A percentile compares a stretch with the other conserved stretches of the same genome.
Conservation (phyloP, 2,888 invertebrate genomes). For the Oxystoma pomonae region DNA sequence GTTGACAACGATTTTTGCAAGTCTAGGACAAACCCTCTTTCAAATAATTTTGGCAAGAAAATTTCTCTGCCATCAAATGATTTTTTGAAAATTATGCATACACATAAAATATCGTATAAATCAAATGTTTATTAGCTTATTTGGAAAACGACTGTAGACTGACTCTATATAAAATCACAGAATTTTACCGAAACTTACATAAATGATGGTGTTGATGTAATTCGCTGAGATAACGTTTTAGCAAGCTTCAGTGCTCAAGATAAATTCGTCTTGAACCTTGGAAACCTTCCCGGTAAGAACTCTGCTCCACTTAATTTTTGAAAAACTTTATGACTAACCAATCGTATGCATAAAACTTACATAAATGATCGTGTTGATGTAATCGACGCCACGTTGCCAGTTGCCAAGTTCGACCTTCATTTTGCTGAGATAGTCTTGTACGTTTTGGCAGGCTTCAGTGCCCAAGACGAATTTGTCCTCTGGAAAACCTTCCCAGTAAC, state of each 20-base stretch:
- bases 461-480: slow-evolving; percentile 68
- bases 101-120: no score
- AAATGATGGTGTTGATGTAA: slow-evolving; percentile 57
- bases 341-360: no score
- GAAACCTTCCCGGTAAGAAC: slow-evolving; percentile 56
- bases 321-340: no score
- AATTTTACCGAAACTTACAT: slow-evolving; percentile 45
- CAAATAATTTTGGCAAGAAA: no score
- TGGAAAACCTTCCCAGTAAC: slow-evolving; percentile 56
- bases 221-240: slow-evolving; percentile 45
- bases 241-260: slow-evolving; percentile 77
- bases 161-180: no score
- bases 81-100: no score
- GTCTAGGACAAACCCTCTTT: no score
- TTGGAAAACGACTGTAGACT: no score
- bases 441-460: slow-evolving; percentile 72
- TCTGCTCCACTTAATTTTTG: no score
- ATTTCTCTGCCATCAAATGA: no score
- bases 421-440: neutral
- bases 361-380: slow-evolving; percentile 55
- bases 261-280: slow-evolving; percentile 65
- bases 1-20: no score
- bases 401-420: slow-evolving; percentile 55
- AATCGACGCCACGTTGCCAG: slow-evolving; percentile 68
- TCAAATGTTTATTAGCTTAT: no score